Percentiles rank a stretch among this genome's conserved stretches.
Conservation (phyloP, 2,888 invertebrate genomes). For the Pyrgus malvae region DNA sequence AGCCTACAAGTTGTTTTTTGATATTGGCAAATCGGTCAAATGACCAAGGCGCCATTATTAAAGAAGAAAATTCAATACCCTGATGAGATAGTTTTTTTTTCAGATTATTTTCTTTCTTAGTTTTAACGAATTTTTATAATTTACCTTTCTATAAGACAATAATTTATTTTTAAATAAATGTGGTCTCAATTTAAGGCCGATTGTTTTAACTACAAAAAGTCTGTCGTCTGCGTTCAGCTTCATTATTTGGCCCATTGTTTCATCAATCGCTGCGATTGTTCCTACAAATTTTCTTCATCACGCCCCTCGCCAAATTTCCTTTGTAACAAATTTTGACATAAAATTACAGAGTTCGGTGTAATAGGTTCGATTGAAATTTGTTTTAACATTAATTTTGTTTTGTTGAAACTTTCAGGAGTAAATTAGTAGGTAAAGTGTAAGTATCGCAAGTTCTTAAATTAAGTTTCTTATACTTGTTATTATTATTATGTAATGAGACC, state of each 20-base stretch:
- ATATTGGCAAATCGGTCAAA: no score
- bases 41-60: no score
- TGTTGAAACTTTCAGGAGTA: constrained; percentile 31
- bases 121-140: no score
- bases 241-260: constrained; percentile 25
- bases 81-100: no score
- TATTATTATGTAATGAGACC: no score
- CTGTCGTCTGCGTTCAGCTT: not conserved
- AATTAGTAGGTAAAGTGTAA: no score
- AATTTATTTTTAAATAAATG: not conserved
- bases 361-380: constrained; percentile 59
- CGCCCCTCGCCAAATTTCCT: constrained; percentile 33
- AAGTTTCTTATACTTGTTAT: no score
- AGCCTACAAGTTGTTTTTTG: no score
- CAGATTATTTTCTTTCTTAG: no score
- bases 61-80: no score
- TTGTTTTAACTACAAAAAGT: not conserved
- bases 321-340: constrained; percentile 53
- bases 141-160: no score
- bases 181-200: not conserved
- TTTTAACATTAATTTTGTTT: constrained; percentile 55
- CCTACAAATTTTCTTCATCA: constrained; percentile 32
- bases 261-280: constrained; percentile 34
- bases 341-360: constrained; percentile 56
- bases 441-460: no score